Evolutionary conservation across 2,113 vertebrate genomes (phyloP), one percentile per base, ranked within the genome.

Genomic region (Anseranas semipalmata): DNA sequence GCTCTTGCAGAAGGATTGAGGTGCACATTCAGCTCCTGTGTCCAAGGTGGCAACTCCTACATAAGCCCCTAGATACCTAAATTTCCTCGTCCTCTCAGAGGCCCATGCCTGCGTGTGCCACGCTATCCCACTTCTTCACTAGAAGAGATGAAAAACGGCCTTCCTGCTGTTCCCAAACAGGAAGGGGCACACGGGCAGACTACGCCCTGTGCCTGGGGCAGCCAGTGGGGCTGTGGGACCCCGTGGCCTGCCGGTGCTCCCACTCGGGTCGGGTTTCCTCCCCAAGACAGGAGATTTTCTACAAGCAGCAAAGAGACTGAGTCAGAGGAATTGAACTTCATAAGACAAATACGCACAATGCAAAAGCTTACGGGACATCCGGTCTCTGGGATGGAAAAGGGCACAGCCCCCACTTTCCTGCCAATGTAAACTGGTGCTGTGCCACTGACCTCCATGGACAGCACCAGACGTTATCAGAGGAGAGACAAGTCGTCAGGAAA

Each of bases 31-130:
- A 65, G 37, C 43, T 79, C 28, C 37, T 63, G 79, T 56, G 73
- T 58, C 59, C 35, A 73, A 52, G 53, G 66, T 11, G 12, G 14
- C 17, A 55, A 45, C 73, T 81, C 14, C 41, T 35, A 56, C 17
- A 4, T n/a, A n/a, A 66, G 7, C 1, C 16, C 55, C 0, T 0
- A 37, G 52, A 30, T 25, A 50, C 0, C 9, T 13, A 3, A 43
- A 39, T 67, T 83, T 43, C 27, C 45, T 60, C 45, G 20, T 62
- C 37, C n/a, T 74, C 83, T 50, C 19, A 6, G 20, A 65, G 19
- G 5, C 12, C 33, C 56, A 6, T 43, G 15, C 58, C 48, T 77
- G 39, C 70, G 28, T 22, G 46, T 67, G 33, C 46, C 15, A 27
- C 0, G 0, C 80, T 46, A 67, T 24, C 46, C 37, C 15, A 35